phyloP scores from a whole-genome alignment of 2,888 invertebrate genomes.

The Mythimna impura region DNA sequence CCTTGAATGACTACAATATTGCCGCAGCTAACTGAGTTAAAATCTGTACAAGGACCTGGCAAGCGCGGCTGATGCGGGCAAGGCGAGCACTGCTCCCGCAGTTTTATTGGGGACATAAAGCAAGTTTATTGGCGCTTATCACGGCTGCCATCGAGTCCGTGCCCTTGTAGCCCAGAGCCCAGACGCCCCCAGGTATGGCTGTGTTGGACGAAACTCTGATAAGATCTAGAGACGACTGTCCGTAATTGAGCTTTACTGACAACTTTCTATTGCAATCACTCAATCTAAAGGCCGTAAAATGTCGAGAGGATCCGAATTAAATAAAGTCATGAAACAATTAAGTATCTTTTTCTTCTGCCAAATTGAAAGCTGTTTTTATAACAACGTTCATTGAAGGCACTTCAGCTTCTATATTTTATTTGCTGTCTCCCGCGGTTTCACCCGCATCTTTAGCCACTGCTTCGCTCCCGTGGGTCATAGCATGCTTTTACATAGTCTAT shows the following conservation, averaged over 20 bases:
- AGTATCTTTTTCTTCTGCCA: background rate
- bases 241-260: conserved; percentile 19
- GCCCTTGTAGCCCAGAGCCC: conserved; percentile 4
- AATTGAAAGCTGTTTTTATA: background rate
- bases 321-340: conserved; percentile 19
- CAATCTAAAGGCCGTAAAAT: conserved; percentile 41
- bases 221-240: conserved; percentile 19
- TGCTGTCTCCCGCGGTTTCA: too few relatives aligned
- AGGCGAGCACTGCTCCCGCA: conserved; percentile 24
- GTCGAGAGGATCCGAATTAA: conserved; percentile 18
- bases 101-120: conserved; percentile 70
- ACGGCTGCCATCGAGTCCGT: conserved; percentile 47
- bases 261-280: conserved; percentile 36
- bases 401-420: background rate
- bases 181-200: conserved; percentile 27
- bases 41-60: conserved; percentile 32
- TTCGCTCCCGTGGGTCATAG: too few relatives aligned
- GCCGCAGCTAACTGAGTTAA: conserved; percentile 34
- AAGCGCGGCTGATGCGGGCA: conserved; percentile 22
- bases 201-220: conserved; percentile 5
- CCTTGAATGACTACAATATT: conserved; percentile 33
- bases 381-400: background rate
- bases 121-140: conserved; percentile 73
- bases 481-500: too few relatives aligned
- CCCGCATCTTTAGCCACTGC: too few relatives aligned